Base-by-base conservation (phyloP, 2,113 vertebrate species). In the Pagrus major region DNA sequence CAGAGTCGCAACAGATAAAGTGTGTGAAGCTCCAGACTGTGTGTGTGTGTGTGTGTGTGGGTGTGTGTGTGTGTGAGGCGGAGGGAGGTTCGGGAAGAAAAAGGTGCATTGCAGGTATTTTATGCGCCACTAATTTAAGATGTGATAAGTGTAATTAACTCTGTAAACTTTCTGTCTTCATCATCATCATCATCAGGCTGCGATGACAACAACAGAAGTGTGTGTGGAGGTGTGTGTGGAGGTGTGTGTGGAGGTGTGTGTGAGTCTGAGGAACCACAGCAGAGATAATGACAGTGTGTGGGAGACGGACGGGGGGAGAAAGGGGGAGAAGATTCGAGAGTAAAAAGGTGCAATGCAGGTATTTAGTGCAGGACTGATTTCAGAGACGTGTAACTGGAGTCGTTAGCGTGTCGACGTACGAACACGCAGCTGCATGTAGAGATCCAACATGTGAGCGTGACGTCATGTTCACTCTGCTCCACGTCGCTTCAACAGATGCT, bases 21-120 rank as follows among this genome's bases (percentile, higher is more conserved):
- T 39, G 37, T 39, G 37, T 39, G 37, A n/a, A n/a, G n/a, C n/a
- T n/a, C n/a, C n/a, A n/a, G n/a, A n/a, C n/a, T 39, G 37, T 11
- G 37, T 11, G 37, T 11, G 37, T 39, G 37, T 39, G 37, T 39
- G 9, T 39, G 37, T 39, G 37, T 39, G 37, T 39, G 33, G 4
- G 33, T 35, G 33, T 35, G 33, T 35, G 33, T 35, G 33, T 35
- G 33, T 35, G 33, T 49, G 27, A 4, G 25, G 61, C 25, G 11
- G 25, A 3, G 12, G 9, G 44, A 59, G 42, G 12, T 69, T 65
- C 44, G n/a, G 49, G 21, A 33, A 0, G 18, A 29, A 69, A 67
- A 71, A 72, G 86, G 78, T 82, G 82, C 86, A 88, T 35, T 88
- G 86, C 86, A 88, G 86, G 71, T 82, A 63, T 65, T 72, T 80